Evolutionary conservation across 37 sponge, comb jelly and placozoan species (phyloP), one percentile per base, ranked within the genome.

Genomic region (Geodia barretti): DNA sequence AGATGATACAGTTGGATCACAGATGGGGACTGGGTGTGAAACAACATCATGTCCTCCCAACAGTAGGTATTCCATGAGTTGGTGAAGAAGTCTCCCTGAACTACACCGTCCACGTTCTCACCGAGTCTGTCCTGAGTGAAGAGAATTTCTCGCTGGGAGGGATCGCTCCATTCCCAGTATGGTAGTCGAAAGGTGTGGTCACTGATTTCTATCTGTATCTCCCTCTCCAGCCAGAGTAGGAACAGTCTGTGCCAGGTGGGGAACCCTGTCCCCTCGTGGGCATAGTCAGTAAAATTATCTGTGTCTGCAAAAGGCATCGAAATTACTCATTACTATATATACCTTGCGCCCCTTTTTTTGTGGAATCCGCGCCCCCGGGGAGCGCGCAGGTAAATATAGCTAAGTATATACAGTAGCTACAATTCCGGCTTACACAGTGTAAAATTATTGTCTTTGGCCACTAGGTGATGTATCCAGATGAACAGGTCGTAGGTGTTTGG

Each of bases 201-300:
- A 37, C 76, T 23, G 1, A 2, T 41, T 19, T 76, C 26, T 8
- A 70, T 78, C 72, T 84, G 85, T 30, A 84, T 76, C 26, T 84
- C 85, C 85, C 85, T 77, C 43, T 84, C 85, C 63, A 84, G 76
- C 85, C 85, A 84, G 71, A 84, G 1, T 58, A 17, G 43, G 70
- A 39, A 40, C 11, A 69, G 31, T 64, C 85, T 37, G 35, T 84
- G 85, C 85, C 85, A 84, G 24, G 85, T 84, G 33, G 33, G 64
- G 72, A 84, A 84, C 1, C 70, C 77, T 41, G 85, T 77, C 23
- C 58, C 85, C 59, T 61, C 17, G 38, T 84, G 85, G 1, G 78
- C 77, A 84, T 84, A 84, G 71, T 84, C 85, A 28, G 62, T n/a
- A n/a, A n/a, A 3, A 62, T 9, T 9, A 62, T 9, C 4, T 9